Evolutionary conservation across 2,888 invertebrate genomes (phyloP).

Genomic region (Heteromyza rotundicornis): DNA sequence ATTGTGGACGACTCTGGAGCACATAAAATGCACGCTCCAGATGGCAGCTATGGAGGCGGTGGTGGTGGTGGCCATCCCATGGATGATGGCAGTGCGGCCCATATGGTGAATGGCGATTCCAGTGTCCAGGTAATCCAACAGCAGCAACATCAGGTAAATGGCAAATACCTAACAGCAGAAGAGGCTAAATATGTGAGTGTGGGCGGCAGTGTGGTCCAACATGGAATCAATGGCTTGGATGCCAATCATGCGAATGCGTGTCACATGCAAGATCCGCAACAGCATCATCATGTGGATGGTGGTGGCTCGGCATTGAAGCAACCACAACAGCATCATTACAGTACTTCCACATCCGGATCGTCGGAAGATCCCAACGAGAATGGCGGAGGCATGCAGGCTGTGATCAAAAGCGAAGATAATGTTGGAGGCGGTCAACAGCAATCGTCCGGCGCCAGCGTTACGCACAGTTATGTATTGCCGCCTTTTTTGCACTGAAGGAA

Average conservation of each 20-base stretch:
- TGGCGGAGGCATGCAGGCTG: constrained; percentile 47
- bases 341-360: constrained; percentile 27
- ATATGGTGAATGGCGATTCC: constrained; percentile 19
- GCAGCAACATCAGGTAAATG: constrained; percentile 44
- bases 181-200: constrained; percentile 60
- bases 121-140: constrained; percentile 37
- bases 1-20: constrained; percentile 59
- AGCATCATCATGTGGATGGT: constrained; percentile 31
- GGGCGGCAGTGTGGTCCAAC: constrained; percentile 32
- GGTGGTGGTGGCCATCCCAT: constrained; percentile 26
- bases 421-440: constrained; percentile 26
- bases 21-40: constrained; percentile 60
- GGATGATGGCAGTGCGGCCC: constrained; percentile 26
- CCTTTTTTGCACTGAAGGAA: constrained; percentile 64
- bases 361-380: constrained; percentile 49
- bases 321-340: constrained; percentile 28
- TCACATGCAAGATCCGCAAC: constrained; percentile 49
- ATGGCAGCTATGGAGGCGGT: constrained; percentile 61
- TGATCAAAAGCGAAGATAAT: constrained; percentile 60
- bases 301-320: constrained; percentile 31
- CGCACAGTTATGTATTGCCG: constrained; percentile 62
- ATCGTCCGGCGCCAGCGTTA: constrained; percentile 44
- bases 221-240: constrained; percentile 49
- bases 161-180: constrained; percentile 57
- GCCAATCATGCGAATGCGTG: constrained; percentile 46